These are phyloP conservation scores for Ibycter americanus DNA, from an alignment of 2,797 vertebrate genomes.

Conservation along the genomic window DNA sequence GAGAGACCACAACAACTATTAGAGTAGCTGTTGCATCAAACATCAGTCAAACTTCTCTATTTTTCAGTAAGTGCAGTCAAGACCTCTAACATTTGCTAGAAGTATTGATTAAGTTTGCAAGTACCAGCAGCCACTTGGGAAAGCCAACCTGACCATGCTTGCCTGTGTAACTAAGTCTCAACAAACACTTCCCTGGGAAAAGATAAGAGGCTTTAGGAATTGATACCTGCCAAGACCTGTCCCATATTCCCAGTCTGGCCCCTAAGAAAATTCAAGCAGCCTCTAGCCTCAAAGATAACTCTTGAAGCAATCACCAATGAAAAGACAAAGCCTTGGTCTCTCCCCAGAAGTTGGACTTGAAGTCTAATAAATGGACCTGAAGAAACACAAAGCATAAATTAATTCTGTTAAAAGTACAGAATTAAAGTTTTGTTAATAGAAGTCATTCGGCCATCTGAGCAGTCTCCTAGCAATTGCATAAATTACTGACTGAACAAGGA, in stretches of 20 bases:
- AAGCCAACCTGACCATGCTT: not conserved
- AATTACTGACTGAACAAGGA: slow-evolving; percentile 16
- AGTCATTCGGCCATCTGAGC: slow-evolving; percentile 7
- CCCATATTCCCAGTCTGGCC: not conserved
- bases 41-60: not conserved
- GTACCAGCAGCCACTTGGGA: not conserved
- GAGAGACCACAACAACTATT: not conserved
- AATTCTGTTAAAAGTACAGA: slow-evolving; percentile 14
- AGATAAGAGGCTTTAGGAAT: not conserved
- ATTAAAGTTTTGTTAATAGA: slow-evolving; percentile 45
- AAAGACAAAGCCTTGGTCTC: slow-evolving; percentile 2
- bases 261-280: not conserved
- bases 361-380: not conserved
- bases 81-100: not conserved
- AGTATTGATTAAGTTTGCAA: not conserved
- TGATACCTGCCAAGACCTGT: not conserved
- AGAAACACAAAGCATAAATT: not conserved
- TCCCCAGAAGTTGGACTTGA: not conserved
- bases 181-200: not conserved
- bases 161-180: not conserved
- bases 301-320: not conserved
- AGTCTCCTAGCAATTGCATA: slow-evolving; percentile 31
- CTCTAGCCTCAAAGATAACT: not conserved
- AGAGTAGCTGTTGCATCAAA: not conserved
- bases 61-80: not conserved